Percentiles rank a stretch among this genome's conserved stretches.
Evolutionary conservation across 2,113 vertebrate genomes (phyloP).

Genomic region (Ciconia stormi): DNA sequence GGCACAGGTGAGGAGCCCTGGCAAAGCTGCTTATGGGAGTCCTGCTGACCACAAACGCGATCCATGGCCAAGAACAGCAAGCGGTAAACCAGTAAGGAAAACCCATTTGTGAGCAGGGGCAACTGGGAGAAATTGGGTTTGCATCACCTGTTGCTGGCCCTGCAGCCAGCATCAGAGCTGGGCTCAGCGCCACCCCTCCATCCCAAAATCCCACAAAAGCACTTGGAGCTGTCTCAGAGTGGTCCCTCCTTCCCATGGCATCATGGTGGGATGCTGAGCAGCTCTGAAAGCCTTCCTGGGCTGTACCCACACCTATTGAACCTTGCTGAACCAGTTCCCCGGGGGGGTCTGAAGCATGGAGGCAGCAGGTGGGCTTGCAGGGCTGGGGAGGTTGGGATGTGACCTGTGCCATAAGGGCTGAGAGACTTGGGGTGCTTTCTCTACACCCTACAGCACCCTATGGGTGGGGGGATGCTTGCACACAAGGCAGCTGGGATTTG

Average conservation of each 20-base stretch:
- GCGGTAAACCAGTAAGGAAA: not conserved
- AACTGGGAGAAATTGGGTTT: not conserved
- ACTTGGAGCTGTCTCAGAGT: not conserved
- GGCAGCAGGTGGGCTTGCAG: not conserved
- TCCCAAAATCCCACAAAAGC: not conserved
- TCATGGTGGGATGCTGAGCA: accelerated
- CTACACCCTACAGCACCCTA: not conserved
- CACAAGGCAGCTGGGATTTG: not conserved
- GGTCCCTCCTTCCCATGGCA: not conserved
- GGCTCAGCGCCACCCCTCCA: not conserved
- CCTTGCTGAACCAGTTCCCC: not conserved
- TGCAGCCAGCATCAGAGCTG: accelerated
- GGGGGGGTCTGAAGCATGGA: not conserved
- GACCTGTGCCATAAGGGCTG: not conserved
- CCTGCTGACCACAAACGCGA: accelerated
- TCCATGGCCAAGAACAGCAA: not conserved
- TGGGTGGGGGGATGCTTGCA: not conserved
- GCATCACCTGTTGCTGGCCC: not conserved
- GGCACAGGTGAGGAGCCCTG: not conserved
- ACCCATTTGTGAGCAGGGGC: not conserved
- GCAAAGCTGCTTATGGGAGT: not conserved
- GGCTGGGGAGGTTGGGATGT: not conserved
- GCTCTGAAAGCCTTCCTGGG: not conserved
- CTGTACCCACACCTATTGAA: not conserved
- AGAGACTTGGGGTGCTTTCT: not conserved